Conservation (phyloP, 2,888 invertebrate genomes). For the Drosophila recens region DNA sequence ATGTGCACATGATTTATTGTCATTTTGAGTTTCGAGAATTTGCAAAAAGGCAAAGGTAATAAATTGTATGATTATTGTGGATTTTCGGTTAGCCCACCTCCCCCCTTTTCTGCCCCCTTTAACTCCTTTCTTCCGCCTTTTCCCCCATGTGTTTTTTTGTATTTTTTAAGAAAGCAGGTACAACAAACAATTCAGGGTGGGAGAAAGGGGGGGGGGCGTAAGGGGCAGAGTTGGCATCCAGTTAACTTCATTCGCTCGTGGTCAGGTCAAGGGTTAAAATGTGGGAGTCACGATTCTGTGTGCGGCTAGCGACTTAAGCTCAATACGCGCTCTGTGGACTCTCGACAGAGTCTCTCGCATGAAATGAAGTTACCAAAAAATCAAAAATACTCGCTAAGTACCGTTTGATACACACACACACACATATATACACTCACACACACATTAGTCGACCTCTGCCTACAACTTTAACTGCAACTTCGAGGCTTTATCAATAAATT, state of each 20-base stretch:
- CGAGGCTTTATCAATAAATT: constrained; percentile 79
- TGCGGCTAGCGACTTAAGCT: constrained; percentile 57
- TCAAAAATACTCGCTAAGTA: constrained; percentile 69
- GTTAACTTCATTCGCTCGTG: constrained; percentile 79
- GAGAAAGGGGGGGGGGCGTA: too few relatives aligned
- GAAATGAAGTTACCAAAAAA: constrained; percentile 81
- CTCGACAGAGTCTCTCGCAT: constrained; percentile 49
- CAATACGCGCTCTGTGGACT: constrained; percentile 64
- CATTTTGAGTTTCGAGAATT: constrained; percentile 82
- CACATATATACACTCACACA: constrained; percentile 44
- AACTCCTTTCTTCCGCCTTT: background rate
- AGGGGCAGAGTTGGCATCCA: constrained; percentile 21
- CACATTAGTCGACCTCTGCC: constrained; percentile 69
- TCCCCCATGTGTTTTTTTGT: background rate
- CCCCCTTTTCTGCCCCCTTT: background rate
- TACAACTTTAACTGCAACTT: constrained; percentile 56
- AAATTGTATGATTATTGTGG: constrained; percentile 82
- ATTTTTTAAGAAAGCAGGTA: constrained; percentile 62
- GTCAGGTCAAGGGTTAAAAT: constrained; percentile 85
- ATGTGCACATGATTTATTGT: constrained; percentile 78
- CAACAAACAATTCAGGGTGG: constrained; percentile 37
- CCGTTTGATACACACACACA: constrained; percentile 70
- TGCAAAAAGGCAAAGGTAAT: constrained; percentile 79
- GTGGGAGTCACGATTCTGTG: constrained; percentile 85
- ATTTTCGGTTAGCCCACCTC: constrained; percentile 38